Conservation (phyloP, 2,888 invertebrate genomes). For the Phengaris arion region DNA sequence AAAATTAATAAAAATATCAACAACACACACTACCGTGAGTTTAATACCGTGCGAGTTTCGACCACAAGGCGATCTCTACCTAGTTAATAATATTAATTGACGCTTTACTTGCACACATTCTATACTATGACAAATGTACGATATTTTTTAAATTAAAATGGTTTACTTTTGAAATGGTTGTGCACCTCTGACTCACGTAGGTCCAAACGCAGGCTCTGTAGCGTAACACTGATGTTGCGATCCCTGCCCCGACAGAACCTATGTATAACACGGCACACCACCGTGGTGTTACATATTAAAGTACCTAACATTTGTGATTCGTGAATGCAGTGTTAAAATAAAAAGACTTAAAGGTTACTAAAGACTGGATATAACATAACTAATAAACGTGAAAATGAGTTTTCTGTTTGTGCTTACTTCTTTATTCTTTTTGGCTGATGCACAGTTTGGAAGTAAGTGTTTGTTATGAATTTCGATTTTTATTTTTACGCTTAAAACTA, state of each 20-base stretch:
- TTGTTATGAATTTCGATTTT: not conserved
- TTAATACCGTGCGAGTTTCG: too few relatives aligned
- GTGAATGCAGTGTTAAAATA: not conserved
- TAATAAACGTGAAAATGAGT: constrained; percentile 41
- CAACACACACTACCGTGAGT: too few relatives aligned
- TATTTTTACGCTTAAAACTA: too few relatives aligned
- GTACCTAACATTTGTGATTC: not conserved
- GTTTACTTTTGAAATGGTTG: constrained; percentile 45
- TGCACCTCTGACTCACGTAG: constrained; percentile 51
- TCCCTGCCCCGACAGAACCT: constrained; percentile 39
- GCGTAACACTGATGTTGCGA: constrained; percentile 66
- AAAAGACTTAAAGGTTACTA: not conserved
- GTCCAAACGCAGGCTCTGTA: constrained; percentile 61
- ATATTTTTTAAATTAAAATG: too few relatives aligned
- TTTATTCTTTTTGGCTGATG: constrained; percentile 55
- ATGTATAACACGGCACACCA: constrained; percentile 31
- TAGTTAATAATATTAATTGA: too few relatives aligned
- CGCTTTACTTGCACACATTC: not conserved
- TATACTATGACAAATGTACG: too few relatives aligned
- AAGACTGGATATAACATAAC: constrained; percentile 30
- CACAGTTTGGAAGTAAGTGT: constrained; percentile 73
- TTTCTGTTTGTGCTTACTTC: constrained; percentile 46
- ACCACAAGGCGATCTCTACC: too few relatives aligned
- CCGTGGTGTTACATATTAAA: not conserved
- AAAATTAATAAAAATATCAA: too few relatives aligned